These are phyloP conservation scores for Leptoclinus maculatus DNA, from an alignment of 2,797 vertebrate genomes.

Conservation along the genomic window DNA sequence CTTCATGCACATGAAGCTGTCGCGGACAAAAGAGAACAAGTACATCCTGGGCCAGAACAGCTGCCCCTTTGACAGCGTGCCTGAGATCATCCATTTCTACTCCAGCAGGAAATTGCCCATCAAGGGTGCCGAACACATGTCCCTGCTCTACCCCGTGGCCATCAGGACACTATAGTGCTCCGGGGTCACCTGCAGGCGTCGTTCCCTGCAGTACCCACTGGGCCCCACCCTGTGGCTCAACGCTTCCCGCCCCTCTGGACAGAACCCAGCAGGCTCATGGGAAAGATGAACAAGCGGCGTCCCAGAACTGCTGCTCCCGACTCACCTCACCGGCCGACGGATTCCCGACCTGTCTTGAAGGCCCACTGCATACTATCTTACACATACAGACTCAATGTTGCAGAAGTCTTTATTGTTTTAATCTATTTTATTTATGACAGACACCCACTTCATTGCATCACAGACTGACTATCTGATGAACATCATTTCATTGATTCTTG, in stretches of 20 bases:
- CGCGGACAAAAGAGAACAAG: slow-evolving; percentile 95
- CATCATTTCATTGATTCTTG: slow-evolving; percentile 64
- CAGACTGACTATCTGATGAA: slow-evolving; percentile 61
- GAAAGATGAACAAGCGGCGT: slow-evolving; percentile 58
- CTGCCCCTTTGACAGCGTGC: slow-evolving; percentile 95
- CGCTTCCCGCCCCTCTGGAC: slow-evolving; percentile 38
- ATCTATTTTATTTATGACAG: slow-evolving; percentile 77
- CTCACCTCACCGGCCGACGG: slow-evolving; percentile 69
- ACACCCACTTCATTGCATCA: slow-evolving; percentile 54
- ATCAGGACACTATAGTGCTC: slow-evolving; percentile 93
- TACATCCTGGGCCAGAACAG: slow-evolving; percentile 98
- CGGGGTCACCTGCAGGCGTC: slow-evolving; percentile 44
- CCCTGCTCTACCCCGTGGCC: slow-evolving; percentile 96
- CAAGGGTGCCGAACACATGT: slow-evolving; percentile 99
- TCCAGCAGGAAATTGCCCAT: slow-evolving; percentile 98
- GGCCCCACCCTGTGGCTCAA: slow-evolving; percentile 37
- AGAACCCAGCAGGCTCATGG: slow-evolving; percentile 42
- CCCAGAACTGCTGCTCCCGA: slow-evolving; percentile 71
- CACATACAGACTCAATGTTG: slow-evolving; percentile 57
- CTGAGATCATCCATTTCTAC: slow-evolving; percentile 98
- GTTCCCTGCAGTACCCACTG: slow-evolving; percentile 41
- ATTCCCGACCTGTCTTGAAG: slow-evolving; percentile 63
- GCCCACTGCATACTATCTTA: slow-evolving; percentile 62
- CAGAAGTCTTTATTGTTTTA: slow-evolving; percentile 59
- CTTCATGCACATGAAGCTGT: slow-evolving; percentile 99